phyloP scores from a whole-genome alignment of 2,797 vertebrate genomes.

The Poecilia gillii region DNA sequence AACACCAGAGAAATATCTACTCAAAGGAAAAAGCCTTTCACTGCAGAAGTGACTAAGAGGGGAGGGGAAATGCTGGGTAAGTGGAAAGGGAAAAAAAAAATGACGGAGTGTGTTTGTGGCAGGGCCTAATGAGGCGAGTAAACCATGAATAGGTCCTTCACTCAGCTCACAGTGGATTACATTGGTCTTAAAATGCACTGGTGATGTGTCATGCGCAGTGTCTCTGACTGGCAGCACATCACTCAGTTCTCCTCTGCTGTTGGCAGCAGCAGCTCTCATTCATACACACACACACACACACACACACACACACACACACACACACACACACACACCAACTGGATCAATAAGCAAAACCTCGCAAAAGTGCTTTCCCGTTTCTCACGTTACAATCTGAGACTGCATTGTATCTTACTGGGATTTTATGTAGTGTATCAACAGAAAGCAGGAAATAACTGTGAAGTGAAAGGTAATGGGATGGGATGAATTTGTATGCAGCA shows the following conservation, averaged over 20 bases:
- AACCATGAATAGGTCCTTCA: conserved; percentile 54
- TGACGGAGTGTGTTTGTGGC: conserved; percentile 58
- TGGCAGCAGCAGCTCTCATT: neutral
- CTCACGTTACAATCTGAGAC: neutral
- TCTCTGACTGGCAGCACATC: conserved; percentile 56
- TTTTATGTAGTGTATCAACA: neutral
- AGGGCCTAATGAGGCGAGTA: conserved; percentile 69
- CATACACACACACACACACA: conserved; percentile 14
- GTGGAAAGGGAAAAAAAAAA: conserved; percentile 35
- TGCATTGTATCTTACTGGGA: neutral
- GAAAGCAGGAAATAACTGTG: neutral
- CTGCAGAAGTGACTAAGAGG: conserved; percentile 40
- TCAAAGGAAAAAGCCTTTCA: conserved; percentile 23
- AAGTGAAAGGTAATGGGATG: neutral
- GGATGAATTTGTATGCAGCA: neutral
- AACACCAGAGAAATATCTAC: no score
- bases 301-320: conserved; percentile 5
- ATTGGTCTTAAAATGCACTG: conserved; percentile 52
- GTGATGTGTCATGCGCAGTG: conserved; percentile 47
- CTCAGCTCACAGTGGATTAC: conserved; percentile 54
- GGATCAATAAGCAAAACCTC: neutral
- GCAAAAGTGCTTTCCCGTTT: neutral
- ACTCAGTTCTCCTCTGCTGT: conserved; percentile 47
- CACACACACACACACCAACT: neutral
- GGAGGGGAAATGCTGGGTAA: conserved; percentile 18